Evolutionary conservation across 2,888 invertebrate genomes (phyloP).

Genomic region (Acanthoscelides obtectus): DNA sequence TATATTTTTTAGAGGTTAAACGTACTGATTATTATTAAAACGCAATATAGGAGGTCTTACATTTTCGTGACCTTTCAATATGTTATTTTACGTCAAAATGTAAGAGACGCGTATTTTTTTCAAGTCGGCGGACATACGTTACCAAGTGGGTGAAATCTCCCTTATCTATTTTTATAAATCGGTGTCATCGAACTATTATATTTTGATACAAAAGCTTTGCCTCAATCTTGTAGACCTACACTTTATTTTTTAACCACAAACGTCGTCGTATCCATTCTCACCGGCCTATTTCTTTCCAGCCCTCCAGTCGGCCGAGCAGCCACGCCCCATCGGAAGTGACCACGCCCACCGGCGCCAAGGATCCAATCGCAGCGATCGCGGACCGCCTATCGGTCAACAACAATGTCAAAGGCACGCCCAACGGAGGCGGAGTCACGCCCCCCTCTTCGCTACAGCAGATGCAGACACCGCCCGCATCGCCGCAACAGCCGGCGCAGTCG

Average conservation of each 20-base stretch:
- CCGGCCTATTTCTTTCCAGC: slow-evolving; percentile 33
- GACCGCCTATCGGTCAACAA: slow-evolving; percentile 33
- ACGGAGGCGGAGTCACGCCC: slow-evolving; percentile 18
- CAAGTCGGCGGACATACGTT: too few relatives aligned
- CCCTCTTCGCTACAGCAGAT: slow-evolving; percentile 37
- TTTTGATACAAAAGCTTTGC: too few relatives aligned
- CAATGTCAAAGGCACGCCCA: slow-evolving; percentile 27
- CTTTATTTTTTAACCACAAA: not conserved
- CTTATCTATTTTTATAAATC: too few relatives aligned
- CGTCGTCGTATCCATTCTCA: slow-evolving; percentile 12
- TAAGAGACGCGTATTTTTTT: too few relatives aligned
- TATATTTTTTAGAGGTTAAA: too few relatives aligned
- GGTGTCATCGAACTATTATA: too few relatives aligned
- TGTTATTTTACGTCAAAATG: too few relatives aligned
- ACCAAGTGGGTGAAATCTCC: too few relatives aligned
- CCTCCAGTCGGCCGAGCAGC: slow-evolving; percentile 28
- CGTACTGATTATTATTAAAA: too few relatives aligned
- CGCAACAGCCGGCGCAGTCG: slow-evolving; percentile 55
- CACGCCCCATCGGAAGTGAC: slow-evolving; percentile 25
- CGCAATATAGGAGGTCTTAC: too few relatives aligned
- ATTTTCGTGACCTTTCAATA: too few relatives aligned
- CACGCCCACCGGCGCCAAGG: slow-evolving; percentile 14
- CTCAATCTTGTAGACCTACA: too few relatives aligned
- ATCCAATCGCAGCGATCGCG: slow-evolving; percentile 15
- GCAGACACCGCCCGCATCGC: slow-evolving; percentile 47